Evolutionary conservation across 2,888 invertebrate genomes (phyloP), one percentile per base, ranked within the genome.

Genomic region (Peribatodes rhomboidaria): DNA sequence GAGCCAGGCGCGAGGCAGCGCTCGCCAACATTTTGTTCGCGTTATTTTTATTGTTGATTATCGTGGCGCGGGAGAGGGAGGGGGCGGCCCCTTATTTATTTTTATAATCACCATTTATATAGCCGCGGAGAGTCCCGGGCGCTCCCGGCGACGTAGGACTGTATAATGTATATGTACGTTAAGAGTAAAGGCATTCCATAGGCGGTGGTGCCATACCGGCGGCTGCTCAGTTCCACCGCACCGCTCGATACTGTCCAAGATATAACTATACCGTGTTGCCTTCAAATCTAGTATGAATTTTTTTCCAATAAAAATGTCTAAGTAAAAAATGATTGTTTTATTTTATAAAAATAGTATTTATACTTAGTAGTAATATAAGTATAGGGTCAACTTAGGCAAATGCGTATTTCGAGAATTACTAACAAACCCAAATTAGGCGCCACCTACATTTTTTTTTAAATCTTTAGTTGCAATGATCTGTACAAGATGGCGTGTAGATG

Each of bases 261-360:
- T 88, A 88, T 88, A n/a, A 90, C 88, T 89, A 90, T 91, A 94
- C 94, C 93, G 89, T 86, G 93, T 93, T 93, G 93, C 94, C 94
- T 94, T 93, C 91, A 89, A 88, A 68, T 90, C 85, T 92, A 92
- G 89, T 87, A 91, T 89, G 89, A 90, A 61, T 90, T 92, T 92
- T 91, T 93, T 94, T 92, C 86, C 89, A 92, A 93, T 90, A 93
- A 93, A 93, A 91, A 85, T n/a, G 89, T 89, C 90, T 92, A 90
- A 92, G 90, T 89, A 89, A 87, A 85, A 79, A 79, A 70, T 68
- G 73, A 68, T 77, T 69, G 83, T 89, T 89, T 89, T 84, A 89
- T 88, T 89, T 84, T 67, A 46, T 27, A 55, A 4, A 42, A 18
- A 41, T 16, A 41, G 27, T 4, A 27, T 27, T n/a, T n/a, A n/a